phyloP scores from a whole-genome alignment of 2,113 vertebrate species.

The Natator depressus region DNA sequence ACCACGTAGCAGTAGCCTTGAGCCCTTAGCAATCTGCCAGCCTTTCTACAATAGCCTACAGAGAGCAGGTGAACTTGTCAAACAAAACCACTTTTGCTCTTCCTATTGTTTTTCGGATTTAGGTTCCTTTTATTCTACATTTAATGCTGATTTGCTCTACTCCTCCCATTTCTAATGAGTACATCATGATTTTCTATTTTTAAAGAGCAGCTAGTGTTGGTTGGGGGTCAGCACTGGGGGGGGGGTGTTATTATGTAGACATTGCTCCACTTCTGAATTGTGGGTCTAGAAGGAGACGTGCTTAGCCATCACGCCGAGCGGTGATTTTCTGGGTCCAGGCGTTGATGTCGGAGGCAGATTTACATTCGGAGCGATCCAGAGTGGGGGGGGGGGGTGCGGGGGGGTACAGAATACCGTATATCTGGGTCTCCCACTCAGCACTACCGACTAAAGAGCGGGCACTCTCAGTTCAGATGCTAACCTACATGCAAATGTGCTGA shows the following conservation, averaged over 20 bases:
- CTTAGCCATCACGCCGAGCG: not conserved
- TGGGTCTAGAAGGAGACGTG: not conserved
- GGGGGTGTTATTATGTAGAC: not conserved
- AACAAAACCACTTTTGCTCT: not conserved
- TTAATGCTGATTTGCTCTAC: not conserved
- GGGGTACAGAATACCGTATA: not conserved
- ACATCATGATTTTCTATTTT: not conserved
- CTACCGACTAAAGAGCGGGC: not conserved
- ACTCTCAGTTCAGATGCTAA: not conserved
- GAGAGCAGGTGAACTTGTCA: not conserved
- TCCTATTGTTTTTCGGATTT: not conserved
- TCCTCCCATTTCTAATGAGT: not conserved
- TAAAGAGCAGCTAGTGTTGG: not conserved
- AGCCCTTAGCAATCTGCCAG: not conserved
- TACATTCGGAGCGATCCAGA: not conserved
- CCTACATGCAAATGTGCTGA: not conserved
- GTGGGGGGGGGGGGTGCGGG: too few species aligned
- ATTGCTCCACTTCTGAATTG: not conserved
- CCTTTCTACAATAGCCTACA: not conserved
- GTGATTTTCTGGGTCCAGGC: not conserved
- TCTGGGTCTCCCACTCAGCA: not conserved
- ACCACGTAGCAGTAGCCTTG: too few species aligned
- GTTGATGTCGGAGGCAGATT: not conserved
- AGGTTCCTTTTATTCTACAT: not conserved
- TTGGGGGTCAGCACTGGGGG: not conserved